phyloP scores from a whole-genome alignment of 2,888 invertebrate genomes.

The Caenorhabditis sp. region DNA sequence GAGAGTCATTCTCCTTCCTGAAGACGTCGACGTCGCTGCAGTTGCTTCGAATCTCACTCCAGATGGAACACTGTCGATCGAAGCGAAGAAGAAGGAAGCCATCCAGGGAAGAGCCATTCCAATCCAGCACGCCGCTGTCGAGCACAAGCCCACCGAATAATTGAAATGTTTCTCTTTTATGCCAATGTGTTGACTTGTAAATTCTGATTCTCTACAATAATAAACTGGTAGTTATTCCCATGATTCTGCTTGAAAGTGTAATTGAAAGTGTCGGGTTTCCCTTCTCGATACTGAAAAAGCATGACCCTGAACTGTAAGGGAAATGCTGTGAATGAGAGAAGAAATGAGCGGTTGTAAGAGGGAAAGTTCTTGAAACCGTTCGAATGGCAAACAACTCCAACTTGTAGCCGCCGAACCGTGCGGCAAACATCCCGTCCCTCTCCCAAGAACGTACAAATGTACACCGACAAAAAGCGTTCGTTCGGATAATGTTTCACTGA shows the following conservation, averaged over 20 bases:
- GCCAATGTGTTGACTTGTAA: too few relatives aligned
- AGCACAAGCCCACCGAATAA: not conserved
- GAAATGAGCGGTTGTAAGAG: not conserved
- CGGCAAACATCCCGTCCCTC: not conserved
- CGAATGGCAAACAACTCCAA: not conserved
- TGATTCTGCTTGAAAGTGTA: too few relatives aligned
- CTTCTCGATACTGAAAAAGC: not conserved
- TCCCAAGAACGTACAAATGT: constrained; percentile 22
- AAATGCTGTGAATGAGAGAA: too few relatives aligned
- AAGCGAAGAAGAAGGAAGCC: not conserved
- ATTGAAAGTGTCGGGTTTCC: too few relatives aligned
- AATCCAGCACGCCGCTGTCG: not conserved
- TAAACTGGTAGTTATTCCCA: too few relatives aligned
- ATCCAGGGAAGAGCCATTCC: not conserved
- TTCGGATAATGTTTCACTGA: constrained; percentile 55
- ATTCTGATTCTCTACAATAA: too few relatives aligned
- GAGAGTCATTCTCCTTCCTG: constrained; percentile 49
- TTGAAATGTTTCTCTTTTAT: too few relatives aligned
- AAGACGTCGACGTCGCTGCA: constrained; percentile 42
- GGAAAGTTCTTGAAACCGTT: not conserved
- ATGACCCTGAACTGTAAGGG: too few relatives aligned
- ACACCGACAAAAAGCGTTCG: constrained; percentile 26
- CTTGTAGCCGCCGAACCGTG: not conserved
- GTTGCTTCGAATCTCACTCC: not conserved
- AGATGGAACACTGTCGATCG: not conserved